Conservation (phyloP, 1,140 invertebrate species). For the Holotrichia oblita region DNA sequence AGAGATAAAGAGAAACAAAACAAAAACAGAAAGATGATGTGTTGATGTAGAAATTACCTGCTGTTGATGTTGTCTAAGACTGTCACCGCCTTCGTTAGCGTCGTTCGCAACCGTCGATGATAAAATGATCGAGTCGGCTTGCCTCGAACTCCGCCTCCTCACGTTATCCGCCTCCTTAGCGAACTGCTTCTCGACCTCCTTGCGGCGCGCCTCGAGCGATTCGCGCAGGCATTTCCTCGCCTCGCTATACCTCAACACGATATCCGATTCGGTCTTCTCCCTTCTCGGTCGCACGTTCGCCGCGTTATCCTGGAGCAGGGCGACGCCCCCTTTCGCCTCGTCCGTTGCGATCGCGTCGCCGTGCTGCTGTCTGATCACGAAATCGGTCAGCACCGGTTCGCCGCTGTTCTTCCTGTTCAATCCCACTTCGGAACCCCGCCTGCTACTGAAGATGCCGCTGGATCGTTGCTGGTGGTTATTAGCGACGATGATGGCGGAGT, state of each 20-base stretch:
- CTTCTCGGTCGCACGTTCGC: conserved; percentile 73
- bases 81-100: conserved; percentile 57
- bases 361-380: conserved; percentile 64
- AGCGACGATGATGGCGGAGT: conserved; percentile 73
- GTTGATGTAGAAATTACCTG: conserved; percentile 54
- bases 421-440: conserved; percentile 68
- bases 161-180: conserved; percentile 61
- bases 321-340: no score
- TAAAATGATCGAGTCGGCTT: conserved; percentile 58
- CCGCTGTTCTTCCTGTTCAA: conserved; percentile 65
- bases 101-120: conserved; percentile 48
- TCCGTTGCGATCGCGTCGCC: conserved; percentile 58
- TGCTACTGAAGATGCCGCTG: conserved; percentile 73
- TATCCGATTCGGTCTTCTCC: conserved; percentile 88
- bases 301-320: conserved; percentile 56
- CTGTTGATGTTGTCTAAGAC: conserved; percentile 57
- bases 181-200: conserved; percentile 62
- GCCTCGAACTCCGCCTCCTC: conserved; percentile 62
- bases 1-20: no score
- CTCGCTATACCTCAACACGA: conserved; percentile 73
- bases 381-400: conserved; percentile 77
- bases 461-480: conserved; percentile 63
- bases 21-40: no score
- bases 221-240: conserved; percentile 61
- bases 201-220: conserved; percentile 62